Evolutionary conservation across 2,797 vertebrate genomes (phyloP).

Genomic region (Chaetodon trifasciatus): DNA sequence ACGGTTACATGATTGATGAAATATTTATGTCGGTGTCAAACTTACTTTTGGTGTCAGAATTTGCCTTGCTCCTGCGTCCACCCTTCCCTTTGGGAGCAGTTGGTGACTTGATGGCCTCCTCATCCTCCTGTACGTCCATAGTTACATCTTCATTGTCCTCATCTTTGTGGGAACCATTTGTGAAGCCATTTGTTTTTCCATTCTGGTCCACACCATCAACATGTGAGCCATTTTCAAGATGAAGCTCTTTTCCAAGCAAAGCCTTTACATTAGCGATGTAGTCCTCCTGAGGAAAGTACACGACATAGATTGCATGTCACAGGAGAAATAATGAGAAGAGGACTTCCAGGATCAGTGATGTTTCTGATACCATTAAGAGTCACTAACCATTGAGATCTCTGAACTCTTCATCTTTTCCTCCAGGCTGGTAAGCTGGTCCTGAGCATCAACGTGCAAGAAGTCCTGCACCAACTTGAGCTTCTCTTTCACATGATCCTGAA

Average conservation of each 20-base stretch:
- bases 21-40: background rate
- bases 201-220: conserved; percentile 73
- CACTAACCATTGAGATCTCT: conserved; percentile 91
- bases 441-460: conserved; percentile 90
- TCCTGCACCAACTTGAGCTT: conserved; percentile 92
- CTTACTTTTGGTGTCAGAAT: conserved; percentile 88
- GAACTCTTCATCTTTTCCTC: conserved; percentile 90
- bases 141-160: conserved; percentile 77
- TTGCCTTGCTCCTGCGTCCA: conserved; percentile 87
- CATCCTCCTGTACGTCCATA: conserved; percentile 85
- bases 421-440: conserved; percentile 89
- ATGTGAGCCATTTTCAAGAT: conserved; percentile 84
- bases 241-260: conserved; percentile 89
- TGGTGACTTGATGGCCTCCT: conserved; percentile 75
- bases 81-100: conserved; percentile 80
- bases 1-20: background rate
- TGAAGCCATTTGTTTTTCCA: conserved; percentile 86
- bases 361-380: background rate
- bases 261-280: conserved; percentile 94
- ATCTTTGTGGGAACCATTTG: conserved; percentile 87
- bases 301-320: background rate
- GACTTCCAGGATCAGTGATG: background rate
- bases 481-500: conserved; percentile 91
- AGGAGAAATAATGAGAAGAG: background rate
- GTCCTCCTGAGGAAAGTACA: conserved; percentile 84